phyloP scores from a whole-genome alignment of 2,113 vertebrate species.

The Lophotis ruficrista region DNA sequence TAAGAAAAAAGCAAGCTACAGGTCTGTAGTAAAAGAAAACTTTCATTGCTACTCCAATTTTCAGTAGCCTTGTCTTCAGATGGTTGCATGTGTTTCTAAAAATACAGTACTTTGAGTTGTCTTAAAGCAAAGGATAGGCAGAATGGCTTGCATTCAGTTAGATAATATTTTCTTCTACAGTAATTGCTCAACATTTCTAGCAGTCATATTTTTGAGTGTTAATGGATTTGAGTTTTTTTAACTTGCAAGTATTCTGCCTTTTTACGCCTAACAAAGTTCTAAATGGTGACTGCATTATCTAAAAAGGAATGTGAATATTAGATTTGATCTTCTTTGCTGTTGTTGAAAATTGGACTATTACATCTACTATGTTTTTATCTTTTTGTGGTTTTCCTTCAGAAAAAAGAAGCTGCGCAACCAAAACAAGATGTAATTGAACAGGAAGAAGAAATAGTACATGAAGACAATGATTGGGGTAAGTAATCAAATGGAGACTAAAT shows the following conservation, averaged over 20 bases:
- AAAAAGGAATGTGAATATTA: background rate
- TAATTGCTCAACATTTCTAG: background rate
- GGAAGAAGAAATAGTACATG: conserved; percentile 84
- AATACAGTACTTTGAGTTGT: background rate
- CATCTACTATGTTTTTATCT: background rate
- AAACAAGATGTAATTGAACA: conserved; percentile 78
- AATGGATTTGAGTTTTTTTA: background rate
- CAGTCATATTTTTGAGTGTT: background rate
- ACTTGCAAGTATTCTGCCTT: background rate
- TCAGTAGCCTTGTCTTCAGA: background rate
- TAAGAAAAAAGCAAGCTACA: background rate
- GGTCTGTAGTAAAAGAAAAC: background rate
- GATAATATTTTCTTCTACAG: background rate
- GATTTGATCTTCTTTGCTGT: background rate
- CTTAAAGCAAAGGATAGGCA: background rate
- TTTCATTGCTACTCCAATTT: fast-evolving
- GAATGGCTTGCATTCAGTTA: background rate
- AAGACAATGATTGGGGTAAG: conserved; percentile 95
- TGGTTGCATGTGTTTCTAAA: background rate
- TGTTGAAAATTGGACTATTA: background rate
- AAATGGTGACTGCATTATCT: background rate
- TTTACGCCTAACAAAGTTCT: background rate
- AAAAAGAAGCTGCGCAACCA: conserved; percentile 78
- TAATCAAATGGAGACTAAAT: background rate
- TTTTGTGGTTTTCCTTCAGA: conserved; percentile 70